phyloP scores from a whole-genome alignment of 2,113 vertebrate species.

The Microcebus jonahi region DNA sequence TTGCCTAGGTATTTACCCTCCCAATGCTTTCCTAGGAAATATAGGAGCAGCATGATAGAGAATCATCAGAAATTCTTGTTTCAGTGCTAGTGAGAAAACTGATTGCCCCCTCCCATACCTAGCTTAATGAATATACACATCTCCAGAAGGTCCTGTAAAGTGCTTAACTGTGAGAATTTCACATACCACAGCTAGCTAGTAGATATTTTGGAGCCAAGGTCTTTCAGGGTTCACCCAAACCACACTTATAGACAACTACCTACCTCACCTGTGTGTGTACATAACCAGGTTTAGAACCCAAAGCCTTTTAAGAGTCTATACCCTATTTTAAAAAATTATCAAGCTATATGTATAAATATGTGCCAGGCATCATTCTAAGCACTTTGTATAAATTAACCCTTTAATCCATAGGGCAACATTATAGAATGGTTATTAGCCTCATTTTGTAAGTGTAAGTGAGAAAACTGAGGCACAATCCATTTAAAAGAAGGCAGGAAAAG shows the following conservation, averaged over 20 bases:
- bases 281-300: not conserved
- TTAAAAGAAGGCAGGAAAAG: not conserved
- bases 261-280: not conserved
- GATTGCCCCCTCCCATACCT: not conserved
- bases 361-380: not conserved
- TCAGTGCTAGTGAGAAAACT: not conserved
- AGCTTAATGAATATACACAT: not conserved
- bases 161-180: slow-evolving; percentile 19
- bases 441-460: slow-evolving; percentile 17
- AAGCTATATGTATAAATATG: not conserved
- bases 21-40: slow-evolving; percentile 25
- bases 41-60: not conserved
- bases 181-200: not conserved
- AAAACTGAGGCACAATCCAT: not conserved
- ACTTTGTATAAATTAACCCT: not conserved
- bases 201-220: not conserved
- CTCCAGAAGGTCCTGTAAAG: slow-evolving; percentile 25
- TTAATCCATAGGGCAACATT: not conserved
- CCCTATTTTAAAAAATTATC: not conserved
- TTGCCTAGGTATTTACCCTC: not conserved
- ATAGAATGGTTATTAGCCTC: slow-evolving; percentile 15
- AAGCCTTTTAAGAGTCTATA: not conserved
- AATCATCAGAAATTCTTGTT: not conserved
- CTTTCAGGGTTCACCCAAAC: not conserved
- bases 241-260: not conserved